Percentiles rank a stretch among this genome's conserved stretches.
Evolutionary conservation across 2,797 vertebrate genomes (phyloP).

Genomic region (Helarctos malayanus): DNA sequence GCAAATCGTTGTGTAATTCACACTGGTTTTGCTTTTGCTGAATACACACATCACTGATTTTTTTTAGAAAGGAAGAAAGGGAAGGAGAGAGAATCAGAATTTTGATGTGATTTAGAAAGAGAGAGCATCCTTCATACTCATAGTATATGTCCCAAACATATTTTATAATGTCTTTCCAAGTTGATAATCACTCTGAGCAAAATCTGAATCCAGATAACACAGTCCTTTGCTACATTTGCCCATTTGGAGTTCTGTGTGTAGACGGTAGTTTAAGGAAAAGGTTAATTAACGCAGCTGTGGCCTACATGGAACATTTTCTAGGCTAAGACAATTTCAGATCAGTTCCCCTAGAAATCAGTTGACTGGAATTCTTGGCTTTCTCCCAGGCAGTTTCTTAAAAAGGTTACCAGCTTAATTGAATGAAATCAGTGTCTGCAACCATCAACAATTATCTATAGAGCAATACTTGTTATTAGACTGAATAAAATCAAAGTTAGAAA

Average conservation of each 20-base stretch:
- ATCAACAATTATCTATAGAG: conserved; percentile 79
- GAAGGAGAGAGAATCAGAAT: neutral
- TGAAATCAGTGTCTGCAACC: conserved; percentile 79
- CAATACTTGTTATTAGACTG: conserved; percentile 77
- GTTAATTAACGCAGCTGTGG: conserved; percentile 75
- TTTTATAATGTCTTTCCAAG: conserved; percentile 63
- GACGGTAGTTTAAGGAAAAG: conserved; percentile 70
- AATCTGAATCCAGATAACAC: conserved; percentile 63
- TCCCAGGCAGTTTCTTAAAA: conserved; percentile 82
- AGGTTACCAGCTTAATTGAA: conserved; percentile 83
- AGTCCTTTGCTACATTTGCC: conserved; percentile 51
- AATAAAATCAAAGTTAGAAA: conserved; percentile 78
- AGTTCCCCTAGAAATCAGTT: conserved; percentile 66
- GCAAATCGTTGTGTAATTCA: neutral
- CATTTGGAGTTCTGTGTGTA: conserved; percentile 45
- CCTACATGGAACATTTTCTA: conserved; percentile 74
- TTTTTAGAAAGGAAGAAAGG: conserved; percentile 4
- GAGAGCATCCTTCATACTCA: neutral
- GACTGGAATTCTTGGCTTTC: conserved; percentile 77
- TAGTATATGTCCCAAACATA: neutral
- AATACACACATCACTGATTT: neutral
- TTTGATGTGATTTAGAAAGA: conserved; percentile 36
- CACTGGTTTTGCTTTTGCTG: conserved; percentile 2
- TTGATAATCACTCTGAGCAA: conserved; percentile 64
- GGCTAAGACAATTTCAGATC: conserved; percentile 70